Conservation (phyloP, 2,113 vertebrate species). For the Phrynosoma blainvillii region DNA sequence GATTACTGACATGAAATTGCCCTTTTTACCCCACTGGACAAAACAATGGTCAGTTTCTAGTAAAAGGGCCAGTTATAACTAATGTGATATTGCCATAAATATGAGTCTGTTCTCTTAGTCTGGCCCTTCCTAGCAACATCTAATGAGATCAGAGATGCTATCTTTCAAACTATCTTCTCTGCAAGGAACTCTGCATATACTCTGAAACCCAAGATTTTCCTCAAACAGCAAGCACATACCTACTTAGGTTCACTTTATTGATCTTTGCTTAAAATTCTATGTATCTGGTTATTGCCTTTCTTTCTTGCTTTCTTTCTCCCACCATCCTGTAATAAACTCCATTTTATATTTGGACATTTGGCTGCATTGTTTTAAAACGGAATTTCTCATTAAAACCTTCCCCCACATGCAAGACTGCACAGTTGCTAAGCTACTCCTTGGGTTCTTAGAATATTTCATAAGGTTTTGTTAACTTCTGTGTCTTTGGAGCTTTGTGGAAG, state of each 20-base stretch:
- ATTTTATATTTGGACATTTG: not conserved
- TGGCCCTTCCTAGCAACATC: not conserved
- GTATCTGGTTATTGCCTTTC: not conserved
- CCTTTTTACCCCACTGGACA: not conserved
- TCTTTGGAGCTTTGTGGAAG: not conserved
- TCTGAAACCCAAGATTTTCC: not conserved
- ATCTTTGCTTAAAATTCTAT: not conserved
- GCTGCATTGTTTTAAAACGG: not conserved
- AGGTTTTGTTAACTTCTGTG: not conserved
- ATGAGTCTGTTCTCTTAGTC: not conserved
- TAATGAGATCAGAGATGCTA: not conserved
- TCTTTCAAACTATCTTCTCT: not conserved
- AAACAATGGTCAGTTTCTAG: not conserved
- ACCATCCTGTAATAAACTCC: not conserved
- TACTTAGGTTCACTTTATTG: not conserved
- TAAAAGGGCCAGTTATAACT: not conserved
- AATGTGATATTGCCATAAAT: not conserved
- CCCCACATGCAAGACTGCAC: not conserved
- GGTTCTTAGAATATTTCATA: not conserved
- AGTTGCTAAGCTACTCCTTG: not conserved
- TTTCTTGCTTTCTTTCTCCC: not conserved
- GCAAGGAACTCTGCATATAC: not conserved
- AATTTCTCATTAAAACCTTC: not conserved
- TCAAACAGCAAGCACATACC: not conserved
- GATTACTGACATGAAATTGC: not conserved